Percentiles rank a stretch among this genome's conserved stretches.
phyloP scores from a whole-genome alignment of 2,797 vertebrate species.

The Austrolebias charrua region DNA sequence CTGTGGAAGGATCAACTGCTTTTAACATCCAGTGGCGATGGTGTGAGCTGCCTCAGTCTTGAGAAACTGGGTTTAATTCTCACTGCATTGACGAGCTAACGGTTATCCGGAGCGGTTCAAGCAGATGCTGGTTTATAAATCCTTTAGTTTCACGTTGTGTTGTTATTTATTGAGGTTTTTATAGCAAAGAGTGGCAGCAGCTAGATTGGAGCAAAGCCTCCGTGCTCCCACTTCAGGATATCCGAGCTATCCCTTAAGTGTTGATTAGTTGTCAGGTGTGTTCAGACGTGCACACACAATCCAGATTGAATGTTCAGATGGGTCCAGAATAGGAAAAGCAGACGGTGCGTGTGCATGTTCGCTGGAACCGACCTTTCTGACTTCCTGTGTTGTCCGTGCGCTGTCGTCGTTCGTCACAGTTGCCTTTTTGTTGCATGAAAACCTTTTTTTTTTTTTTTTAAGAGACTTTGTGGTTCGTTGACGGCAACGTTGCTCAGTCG shows the following conservation, averaged over 20 bases:
- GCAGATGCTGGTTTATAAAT: too few species aligned
- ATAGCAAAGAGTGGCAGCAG: too few species aligned
- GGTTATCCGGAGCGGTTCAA: too few species aligned
- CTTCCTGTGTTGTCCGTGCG: constrained; percentile 49
- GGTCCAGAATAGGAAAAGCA: constrained; percentile 43
- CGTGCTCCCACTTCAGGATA: not conserved
- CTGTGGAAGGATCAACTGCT: not conserved
- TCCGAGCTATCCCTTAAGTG: not conserved
- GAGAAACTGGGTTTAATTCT: too few species aligned
- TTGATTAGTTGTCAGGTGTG: constrained; percentile 17
- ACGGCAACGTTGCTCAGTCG: constrained; percentile 52
- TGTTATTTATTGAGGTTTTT: too few species aligned
- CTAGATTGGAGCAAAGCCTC: too few species aligned
- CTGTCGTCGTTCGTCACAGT: constrained; percentile 69
- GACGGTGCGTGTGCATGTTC: constrained; percentile 34
- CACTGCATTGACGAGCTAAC: too few species aligned
- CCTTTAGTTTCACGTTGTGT: too few species aligned
- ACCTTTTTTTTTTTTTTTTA: constrained; percentile 55
- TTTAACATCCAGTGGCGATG: too few species aligned
- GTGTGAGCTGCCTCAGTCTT: too few species aligned
- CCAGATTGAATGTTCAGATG: constrained; percentile 32
- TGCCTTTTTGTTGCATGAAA: constrained; percentile 81
- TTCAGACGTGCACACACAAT: constrained; percentile 16
- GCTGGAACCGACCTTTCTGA: constrained; percentile 45
- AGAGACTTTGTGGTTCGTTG: constrained; percentile 50